Evolutionary conservation across 2,797 vertebrate species (phyloP), one percentile per base, ranked within the genome.

Genomic region (Rousettus madagascariensis): DNA sequence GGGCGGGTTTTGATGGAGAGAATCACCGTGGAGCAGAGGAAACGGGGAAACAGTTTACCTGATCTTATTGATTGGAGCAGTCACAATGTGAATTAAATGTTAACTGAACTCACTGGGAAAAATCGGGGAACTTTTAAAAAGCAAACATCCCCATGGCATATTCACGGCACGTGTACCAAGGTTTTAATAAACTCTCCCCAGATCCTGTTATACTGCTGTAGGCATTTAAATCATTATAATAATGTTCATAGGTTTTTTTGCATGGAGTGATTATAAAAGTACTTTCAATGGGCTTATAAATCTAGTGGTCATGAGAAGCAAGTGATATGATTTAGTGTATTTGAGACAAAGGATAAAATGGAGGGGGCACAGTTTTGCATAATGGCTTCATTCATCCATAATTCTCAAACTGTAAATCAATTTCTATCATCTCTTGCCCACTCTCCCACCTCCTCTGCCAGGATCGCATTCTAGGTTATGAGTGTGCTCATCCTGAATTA

Each of bases 271-370:
- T 91, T 94, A 86, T 96, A 69, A 82, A 97, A 94, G n/a, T 91
- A 57, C 65, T 96, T 96, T 96, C 85, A 96, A 86, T 92, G 72
- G 77, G 3, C 36, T 88, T 95, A 20, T 95, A 93, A 97, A 90
- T 94, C 66, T 63, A 61, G 79, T 55, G 78, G 22, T 87, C 41
- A 38, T 68, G 59, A 92, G 87, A 87, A 41, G 43, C 59, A 85
- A 92, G 53, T 93, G 87, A 94, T 71, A n/a, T 94, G 71, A 93
- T 97, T 96, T 83, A 90, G 43, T 87, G 17, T 89, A 79, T 96
- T 96, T 74, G 77, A 90, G 78, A 63, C 71, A 74, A 95, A 17
- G 53, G 46, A 51, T 91, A 41, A 92, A 72, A 97, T 38, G 53
- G 68, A 95, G 53, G n/a, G 20, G 53, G 17, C 55, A 41, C n/a